Conservation (phyloP, 2,113 vertebrate genomes). For the Brachyhypopomus gauderio region DNA sequence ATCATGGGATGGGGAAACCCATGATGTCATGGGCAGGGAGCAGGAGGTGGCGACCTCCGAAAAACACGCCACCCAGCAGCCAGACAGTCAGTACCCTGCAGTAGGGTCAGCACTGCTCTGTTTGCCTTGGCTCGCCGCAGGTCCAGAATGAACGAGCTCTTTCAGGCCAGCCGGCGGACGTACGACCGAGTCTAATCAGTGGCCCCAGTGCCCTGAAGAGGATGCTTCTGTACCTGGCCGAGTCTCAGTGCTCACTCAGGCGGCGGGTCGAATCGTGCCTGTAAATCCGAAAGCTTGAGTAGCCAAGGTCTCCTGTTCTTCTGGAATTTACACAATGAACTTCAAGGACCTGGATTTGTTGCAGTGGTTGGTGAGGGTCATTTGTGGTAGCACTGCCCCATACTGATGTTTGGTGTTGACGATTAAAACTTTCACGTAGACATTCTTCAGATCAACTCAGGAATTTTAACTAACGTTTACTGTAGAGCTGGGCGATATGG, state of each 20-base stretch:
- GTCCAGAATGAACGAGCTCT: conserved; percentile 64
- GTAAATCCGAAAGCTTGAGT: conserved; percentile 57
- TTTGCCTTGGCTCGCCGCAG: conserved; percentile 54
- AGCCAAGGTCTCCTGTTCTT: conserved; percentile 20
- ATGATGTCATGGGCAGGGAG: conserved; percentile 48
- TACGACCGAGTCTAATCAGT: conserved; percentile 58
- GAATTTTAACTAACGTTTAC: too few relatives aligned
- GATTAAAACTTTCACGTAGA: too few relatives aligned
- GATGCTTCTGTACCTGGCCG: conserved; percentile 11
- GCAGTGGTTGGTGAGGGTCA: too few relatives aligned
- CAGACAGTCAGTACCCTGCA: background rate
- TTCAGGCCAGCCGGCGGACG: conserved; percentile 57
- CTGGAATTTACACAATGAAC: conserved; percentile 57
- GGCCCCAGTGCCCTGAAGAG: conserved; percentile 50
- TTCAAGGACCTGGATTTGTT: conserved; percentile 56
- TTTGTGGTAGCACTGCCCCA: too few relatives aligned
- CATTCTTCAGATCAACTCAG: conserved; percentile 46
- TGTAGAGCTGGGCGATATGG: too few relatives aligned
- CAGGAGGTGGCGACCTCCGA: background rate
- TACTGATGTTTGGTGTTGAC: too few relatives aligned
- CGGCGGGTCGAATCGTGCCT: conserved; percentile 22
- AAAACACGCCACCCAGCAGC: conserved; percentile 12
- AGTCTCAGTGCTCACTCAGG: background rate
- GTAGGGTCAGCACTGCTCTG: background rate
- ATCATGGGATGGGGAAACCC: conserved; percentile 24